Evolutionary conservation across 2,888 invertebrate species (phyloP), one percentile per base, ranked within the genome.

Genomic region (Endomychus coccineus): DNA sequence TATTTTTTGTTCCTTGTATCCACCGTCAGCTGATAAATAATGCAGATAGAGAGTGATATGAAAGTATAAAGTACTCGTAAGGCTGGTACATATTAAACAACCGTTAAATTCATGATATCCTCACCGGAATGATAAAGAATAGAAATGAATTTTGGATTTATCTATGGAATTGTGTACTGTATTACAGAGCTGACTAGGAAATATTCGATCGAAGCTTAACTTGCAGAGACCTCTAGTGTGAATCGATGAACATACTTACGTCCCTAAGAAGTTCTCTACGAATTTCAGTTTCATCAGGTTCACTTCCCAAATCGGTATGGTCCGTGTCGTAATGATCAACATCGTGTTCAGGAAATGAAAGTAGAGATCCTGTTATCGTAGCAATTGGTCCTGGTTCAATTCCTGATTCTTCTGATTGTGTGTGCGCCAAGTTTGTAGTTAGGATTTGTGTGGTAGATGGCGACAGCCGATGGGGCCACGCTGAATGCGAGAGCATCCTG

Each of bases 251-350:
- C n/a, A n/a, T 13, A 73, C 83, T 77, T 66, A 87, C 87, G 68
- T 87, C 87, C 63, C 83, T 79, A 52, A 88, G 71, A 56, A 88
- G 69, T 64, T 83, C 82, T 53, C 83, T 70, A 40, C 81, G 73
- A 50, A 83, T 71, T 59, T 86, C 84, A 19, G 80, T 78, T 61
- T 86, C 87, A 62, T 87, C 86, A 47, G 77, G 67, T 57, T 87
- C 86, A 32, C 85, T 86, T 43, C 78, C 83, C 34, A 85, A 72
- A 62, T 85, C 85, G 12, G 85, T 85, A 55, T 84, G 83, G 61
- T 85, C 85, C 33, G 84, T 84, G 56, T 84, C 80, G 59, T 84
- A 83, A 21, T 77, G 77, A 54, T 80, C 80, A 31, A 49, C 70
- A 66, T 50, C 73, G 53, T 55, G 61, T 39, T 40, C 73, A 66